Evolutionary conservation across 2,113 vertebrate genomes (phyloP).

Genomic region (Corydoras sp.): DNA sequence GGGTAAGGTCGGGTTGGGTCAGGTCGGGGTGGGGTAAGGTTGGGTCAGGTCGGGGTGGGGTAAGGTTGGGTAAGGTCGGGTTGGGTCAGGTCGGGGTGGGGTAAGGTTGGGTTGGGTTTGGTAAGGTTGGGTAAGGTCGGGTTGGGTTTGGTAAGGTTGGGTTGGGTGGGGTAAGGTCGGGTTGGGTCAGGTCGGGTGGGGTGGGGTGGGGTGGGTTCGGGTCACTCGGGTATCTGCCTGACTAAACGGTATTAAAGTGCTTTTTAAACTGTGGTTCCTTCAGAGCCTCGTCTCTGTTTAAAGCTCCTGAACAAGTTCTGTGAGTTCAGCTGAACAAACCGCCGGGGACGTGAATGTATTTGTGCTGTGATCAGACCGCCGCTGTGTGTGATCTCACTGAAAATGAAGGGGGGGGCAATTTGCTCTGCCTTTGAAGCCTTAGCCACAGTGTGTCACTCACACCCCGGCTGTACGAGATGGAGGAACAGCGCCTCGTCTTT

Average conservation of each 20-base stretch:
- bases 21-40: too few species aligned
- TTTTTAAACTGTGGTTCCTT: neutral
- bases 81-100: too few species aligned
- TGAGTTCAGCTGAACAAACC: slow-evolving; percentile 10
- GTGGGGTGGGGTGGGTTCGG: too few species aligned
- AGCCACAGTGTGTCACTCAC: slow-evolving; percentile 32
- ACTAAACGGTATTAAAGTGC: neutral
- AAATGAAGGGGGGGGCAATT: slow-evolving; percentile 22
- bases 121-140: too few species aligned
- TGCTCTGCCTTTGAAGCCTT: slow-evolving; percentile 29
- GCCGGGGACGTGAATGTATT: slow-evolving; percentile 4
- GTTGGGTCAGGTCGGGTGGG: too few species aligned
- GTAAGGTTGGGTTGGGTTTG: too few species aligned
- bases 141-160: too few species aligned
- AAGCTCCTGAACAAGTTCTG: slow-evolving; percentile 3
- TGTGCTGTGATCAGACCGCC: slow-evolving; percentile 4
- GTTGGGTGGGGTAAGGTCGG: too few species aligned
- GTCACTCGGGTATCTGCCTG: slow-evolving; percentile 9
- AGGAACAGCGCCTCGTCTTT: slow-evolving; percentile 1
- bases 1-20: too few species aligned
- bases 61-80: too few species aligned
- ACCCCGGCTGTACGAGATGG: slow-evolving; percentile 24
- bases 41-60: too few species aligned
- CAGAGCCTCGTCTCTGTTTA: neutral
- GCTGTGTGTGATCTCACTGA: slow-evolving; percentile 22